These are phyloP conservation scores for Notiomystis cincta DNA, from an alignment of 2,113 vertebrate species.

Conservation along the genomic window DNA sequence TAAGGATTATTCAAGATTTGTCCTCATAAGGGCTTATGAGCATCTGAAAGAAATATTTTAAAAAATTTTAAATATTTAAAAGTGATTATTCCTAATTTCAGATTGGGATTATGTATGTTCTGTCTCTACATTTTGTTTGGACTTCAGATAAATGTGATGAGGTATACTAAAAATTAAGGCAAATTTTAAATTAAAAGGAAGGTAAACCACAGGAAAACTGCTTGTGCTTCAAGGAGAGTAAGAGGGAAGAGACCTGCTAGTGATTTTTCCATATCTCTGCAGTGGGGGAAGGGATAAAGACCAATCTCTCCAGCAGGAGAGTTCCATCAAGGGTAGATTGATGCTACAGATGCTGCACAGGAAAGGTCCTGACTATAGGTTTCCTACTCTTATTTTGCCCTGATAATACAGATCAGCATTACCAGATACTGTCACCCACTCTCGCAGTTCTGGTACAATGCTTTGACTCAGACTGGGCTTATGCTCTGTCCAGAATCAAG, in stretches of 20 bases:
- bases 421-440: background rate
- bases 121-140: background rate
- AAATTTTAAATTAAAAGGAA: background rate
- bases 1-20: background rate
- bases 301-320: background rate
- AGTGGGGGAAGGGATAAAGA: background rate
- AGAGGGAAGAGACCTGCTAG: background rate
- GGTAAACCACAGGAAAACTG: background rate
- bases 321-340: background rate
- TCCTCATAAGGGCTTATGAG: background rate
- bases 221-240: rapidly evolving
- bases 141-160: background rate
- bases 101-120: background rate
- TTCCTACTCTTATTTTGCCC: background rate
- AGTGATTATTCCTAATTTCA: background rate
- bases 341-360: background rate
- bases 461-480: background rate
- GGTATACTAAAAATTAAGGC: background rate
- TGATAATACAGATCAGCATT: background rate
- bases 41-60: background rate
- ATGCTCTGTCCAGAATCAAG: rapidly evolving
- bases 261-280: rapidly evolving
- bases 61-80: background rate
- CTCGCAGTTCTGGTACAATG: background rate
- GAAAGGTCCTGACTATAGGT: background rate